Evolutionary conservation across 1,140 invertebrate genomes (phyloP), one percentile per base, ranked within the genome.

Genomic region (Adelges cooleyi): DNA sequence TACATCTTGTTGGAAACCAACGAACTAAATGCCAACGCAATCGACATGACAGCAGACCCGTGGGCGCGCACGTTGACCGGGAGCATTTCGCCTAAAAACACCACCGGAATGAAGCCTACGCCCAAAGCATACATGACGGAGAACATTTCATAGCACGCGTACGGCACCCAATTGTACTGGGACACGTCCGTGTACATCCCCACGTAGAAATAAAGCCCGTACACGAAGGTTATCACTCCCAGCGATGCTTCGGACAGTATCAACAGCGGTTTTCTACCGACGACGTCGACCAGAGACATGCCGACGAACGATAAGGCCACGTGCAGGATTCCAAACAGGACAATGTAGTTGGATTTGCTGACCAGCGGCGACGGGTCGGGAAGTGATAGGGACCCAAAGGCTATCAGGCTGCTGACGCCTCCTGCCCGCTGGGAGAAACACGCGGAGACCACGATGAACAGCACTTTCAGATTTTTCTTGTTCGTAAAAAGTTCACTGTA

Each of bases 361-460:
- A 46, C 2, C 13, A 62, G 1, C 1, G 40, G 40, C 4, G 80
- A 69, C 2, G 54, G 66, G n/a, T 78, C 75, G 17, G 80, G 79
- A 67, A 91, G 82, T 69, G 90, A 88, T 36, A 82, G 80, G 59
- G 87, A 82, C 20, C 84, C 80, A 69, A 89, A 90, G 20, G 85
- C 83, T 67, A 84, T 81, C n/a, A 90, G 79, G 1, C 84, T 83
- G 53, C 85, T 86, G 20, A 87, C 82, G 2, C 87, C 85, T 56
- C 82, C 86, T 11, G 87, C 77, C 70, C 89, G 84, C 73, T 90
- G 86, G 17, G 86, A 83, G 8, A 83, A 75, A 70, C 85, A 84
- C 46, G 89, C 75, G 15, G 80, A 75, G 46, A 84, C 71, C 23
- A 83, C 77, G 49, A 89, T 81, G 10, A 81, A 72, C 11, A 90